Evolutionary conservation across 2,113 vertebrate species (phyloP).

Genomic region (Deroptyus accipitrinus): DNA sequence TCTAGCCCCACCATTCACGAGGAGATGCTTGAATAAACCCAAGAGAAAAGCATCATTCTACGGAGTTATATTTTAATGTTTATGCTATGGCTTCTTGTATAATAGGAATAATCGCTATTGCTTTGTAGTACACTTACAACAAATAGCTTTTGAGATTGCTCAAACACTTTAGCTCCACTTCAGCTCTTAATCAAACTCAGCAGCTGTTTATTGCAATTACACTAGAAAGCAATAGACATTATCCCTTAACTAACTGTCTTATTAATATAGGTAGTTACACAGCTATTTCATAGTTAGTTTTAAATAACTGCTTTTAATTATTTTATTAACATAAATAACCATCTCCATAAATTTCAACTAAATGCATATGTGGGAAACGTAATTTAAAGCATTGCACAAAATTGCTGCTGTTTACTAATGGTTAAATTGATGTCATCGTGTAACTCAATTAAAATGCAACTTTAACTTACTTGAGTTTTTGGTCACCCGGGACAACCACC

Average conservation of each 20-base stretch:
- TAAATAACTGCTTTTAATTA: constrained; percentile 76
- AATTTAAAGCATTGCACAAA: constrained; percentile 65
- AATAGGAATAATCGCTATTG: constrained; percentile 58
- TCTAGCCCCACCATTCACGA: not conserved
- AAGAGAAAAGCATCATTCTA: not conserved
- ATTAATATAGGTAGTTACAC: constrained; percentile 77
- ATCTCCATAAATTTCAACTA: constrained; percentile 74
- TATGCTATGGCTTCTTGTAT: constrained; percentile 43
- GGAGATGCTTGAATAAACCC: not conserved
- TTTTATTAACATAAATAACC: constrained; percentile 76
- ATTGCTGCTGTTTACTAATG: constrained; percentile 66
- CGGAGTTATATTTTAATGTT: constrained; percentile 32
- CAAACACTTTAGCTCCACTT: constrained; percentile 70
- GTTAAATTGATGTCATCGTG: constrained; percentile 54
- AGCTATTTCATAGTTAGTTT: constrained; percentile 72
- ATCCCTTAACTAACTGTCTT: constrained; percentile 75
- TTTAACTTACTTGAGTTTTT: constrained; percentile 33
- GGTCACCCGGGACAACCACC: not conserved
- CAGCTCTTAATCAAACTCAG: constrained; percentile 76
- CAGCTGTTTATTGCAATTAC: constrained; percentile 76
- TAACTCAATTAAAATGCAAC: constrained; percentile 45
- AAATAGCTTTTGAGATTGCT: constrained; percentile 68
- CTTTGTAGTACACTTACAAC: constrained; percentile 60
- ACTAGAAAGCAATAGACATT: constrained; percentile 73
- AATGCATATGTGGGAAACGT: constrained; percentile 53